Evolutionary conservation across 2,797 vertebrate genomes (phyloP).

Genomic region (Thunnus albacares): DNA sequence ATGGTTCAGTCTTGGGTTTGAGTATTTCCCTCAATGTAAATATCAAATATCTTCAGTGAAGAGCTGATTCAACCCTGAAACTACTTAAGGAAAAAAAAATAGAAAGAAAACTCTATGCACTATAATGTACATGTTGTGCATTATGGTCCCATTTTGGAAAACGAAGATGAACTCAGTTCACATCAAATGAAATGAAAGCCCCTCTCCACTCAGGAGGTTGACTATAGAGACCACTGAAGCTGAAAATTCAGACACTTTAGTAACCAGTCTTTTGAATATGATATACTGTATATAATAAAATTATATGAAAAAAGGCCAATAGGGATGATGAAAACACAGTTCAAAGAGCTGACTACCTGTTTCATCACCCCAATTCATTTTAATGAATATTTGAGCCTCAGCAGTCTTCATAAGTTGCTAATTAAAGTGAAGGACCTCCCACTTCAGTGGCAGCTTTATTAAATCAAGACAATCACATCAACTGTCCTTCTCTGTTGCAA

Average conservation of each 20-base stretch:
- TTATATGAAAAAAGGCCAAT: background rate
- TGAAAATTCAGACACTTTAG: background rate
- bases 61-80: background rate
- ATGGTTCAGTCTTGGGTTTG: background rate
- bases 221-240: background rate
- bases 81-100: background rate
- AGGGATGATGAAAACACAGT: conserved; percentile 7
- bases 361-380: conserved; percentile 36
- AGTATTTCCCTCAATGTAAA: background rate
- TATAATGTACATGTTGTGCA: too few relatives aligned
- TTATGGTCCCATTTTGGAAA: background rate
- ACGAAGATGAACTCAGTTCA: background rate
- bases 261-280: background rate
- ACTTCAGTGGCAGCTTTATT: conserved; percentile 39
- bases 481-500: conserved; percentile 23
- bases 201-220: background rate
- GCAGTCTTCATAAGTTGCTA: conserved; percentile 51
- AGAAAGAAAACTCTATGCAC: background rate
- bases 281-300: background rate
- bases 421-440: conserved; percentile 69
- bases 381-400: conserved; percentile 48
- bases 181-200: background rate
- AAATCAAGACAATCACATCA: conserved; percentile 50
- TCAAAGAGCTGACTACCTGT: conserved; percentile 46
- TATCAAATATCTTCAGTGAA: background rate